These are phyloP conservation scores for Ormyrus pomaceus DNA, from an alignment of 2,888 invertebrate species.

Conservation along the genomic window DNA sequence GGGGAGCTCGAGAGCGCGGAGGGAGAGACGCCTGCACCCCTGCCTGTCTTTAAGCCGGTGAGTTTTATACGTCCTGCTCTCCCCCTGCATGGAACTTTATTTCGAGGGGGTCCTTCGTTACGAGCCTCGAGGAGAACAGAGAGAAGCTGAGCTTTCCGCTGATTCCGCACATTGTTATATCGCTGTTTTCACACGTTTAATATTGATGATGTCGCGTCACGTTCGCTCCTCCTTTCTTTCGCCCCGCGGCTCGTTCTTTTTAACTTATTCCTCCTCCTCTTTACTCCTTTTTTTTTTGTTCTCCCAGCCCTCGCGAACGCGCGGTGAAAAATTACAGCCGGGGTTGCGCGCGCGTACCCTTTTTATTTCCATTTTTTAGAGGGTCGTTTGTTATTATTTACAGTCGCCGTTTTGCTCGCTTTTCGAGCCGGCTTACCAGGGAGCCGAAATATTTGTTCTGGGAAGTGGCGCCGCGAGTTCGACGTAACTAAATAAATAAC, in stretches of 20 bases:
- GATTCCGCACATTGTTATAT: conserved; percentile 51
- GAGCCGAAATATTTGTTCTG: too few relatives aligned
- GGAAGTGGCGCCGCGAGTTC: too few relatives aligned
- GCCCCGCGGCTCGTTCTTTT: background rate
- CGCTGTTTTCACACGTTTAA: conserved; percentile 52
- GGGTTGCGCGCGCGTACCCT: background rate
- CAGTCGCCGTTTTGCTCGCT: background rate
- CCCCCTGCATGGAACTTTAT: conserved; percentile 36
- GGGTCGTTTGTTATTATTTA: conserved; percentile 34
- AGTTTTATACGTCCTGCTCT: conserved; percentile 27
- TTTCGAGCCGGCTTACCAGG: too few relatives aligned
- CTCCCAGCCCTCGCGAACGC: background rate
- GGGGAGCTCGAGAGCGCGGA: conserved; percentile 35
- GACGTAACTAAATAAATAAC: too few relatives aligned
- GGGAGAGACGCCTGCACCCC: conserved; percentile 37
- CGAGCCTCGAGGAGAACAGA: background rate
- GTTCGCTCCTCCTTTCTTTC: background rate
- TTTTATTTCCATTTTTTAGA: conserved; percentile 17
- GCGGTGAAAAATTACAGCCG: conserved; percentile 26
- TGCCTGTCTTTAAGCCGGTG: conserved; percentile 39
- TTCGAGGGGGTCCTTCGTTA: conserved; percentile 28
- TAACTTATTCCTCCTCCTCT: background rate
- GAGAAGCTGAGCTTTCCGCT: conserved; percentile 38
- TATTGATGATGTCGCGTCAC: conserved; percentile 46
- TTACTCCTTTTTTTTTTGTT: conserved; percentile 5